Percentiles rank a stretch among this genome's conserved stretches.
These are phyloP conservation scores for Camponotus floridanus DNA, from an alignment of 1,140 invertebrate species.

Conservation along the genomic window DNA sequence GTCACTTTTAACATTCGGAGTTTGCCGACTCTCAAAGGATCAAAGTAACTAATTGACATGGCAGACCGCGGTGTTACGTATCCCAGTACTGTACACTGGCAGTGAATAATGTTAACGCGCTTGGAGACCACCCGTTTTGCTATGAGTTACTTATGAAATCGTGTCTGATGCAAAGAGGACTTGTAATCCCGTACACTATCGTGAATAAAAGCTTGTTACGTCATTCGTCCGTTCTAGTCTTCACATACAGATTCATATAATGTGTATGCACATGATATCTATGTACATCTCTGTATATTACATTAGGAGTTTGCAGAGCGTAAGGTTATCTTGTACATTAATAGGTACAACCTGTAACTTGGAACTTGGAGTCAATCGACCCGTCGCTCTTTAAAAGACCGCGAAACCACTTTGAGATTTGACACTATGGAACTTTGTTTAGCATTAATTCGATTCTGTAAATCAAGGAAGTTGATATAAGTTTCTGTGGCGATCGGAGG, in stretches of 20 bases:
- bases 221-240: neutral
- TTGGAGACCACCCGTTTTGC: neutral
- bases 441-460: constrained; percentile 34
- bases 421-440: constrained; percentile 32
- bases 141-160: constrained; percentile 50
- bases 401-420: constrained; percentile 31
- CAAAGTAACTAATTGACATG: constrained; percentile 47
- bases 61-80: constrained; percentile 19
- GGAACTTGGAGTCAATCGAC: neutral
- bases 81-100: neutral
- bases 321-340: constrained; percentile 37
- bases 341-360: constrained; percentile 33
- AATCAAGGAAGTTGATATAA: constrained; percentile 32
- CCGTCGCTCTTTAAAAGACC: neutral
- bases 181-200: constrained; percentile 46
- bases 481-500: neutral
- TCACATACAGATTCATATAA: neutral
- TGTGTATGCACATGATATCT: neutral
- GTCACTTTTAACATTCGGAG: constrained; percentile 8
- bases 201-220: constrained; percentile 49
- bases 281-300: neutral
- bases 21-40: constrained; percentile 3
- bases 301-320: neutral
- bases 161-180: constrained; percentile 52
- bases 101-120: constrained; percentile 33